Evolutionary conservation across 2,113 vertebrate species (phyloP).

Genomic region (Hippocampus guttulatus): DNA sequence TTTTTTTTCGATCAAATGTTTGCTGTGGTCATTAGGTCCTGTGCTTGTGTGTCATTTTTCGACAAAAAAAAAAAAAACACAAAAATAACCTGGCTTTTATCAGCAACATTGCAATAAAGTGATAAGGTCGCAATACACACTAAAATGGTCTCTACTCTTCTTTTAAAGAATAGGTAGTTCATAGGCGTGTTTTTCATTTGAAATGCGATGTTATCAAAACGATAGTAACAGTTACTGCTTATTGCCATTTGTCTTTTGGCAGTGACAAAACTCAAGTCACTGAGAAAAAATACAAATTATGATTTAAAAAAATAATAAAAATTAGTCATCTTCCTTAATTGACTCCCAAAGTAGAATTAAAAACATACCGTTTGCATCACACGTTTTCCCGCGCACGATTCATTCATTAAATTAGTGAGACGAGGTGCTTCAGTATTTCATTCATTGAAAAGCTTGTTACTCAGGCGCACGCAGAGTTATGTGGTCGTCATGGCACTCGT

Average conservation of each 20-base stretch:
- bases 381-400: constrained; percentile 33
- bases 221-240: too few relatives aligned
- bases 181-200: too few relatives aligned
- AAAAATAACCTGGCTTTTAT: constrained; percentile 40
- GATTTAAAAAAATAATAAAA: not conserved
- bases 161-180: too few relatives aligned
- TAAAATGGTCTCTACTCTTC: too few relatives aligned
- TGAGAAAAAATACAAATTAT: not conserved
- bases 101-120: not conserved
- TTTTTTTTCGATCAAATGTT: not conserved
- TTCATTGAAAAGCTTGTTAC: constrained; percentile 55
- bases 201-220: too few relatives aligned
- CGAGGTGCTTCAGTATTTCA: constrained; percentile 49
- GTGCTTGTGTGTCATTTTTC: constrained; percentile 25
- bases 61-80: constrained; percentile 39
- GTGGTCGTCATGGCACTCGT: constrained; percentile 35
- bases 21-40: not conserved
- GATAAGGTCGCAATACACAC: too few relatives aligned
- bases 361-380: not conserved
- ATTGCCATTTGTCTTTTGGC: too few relatives aligned
- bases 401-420: constrained; percentile 31
- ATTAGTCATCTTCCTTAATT: not conserved
- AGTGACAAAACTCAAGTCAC: too few relatives aligned
- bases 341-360: not conserved
- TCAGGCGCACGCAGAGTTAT: constrained; percentile 13